Evolutionary conservation across 2,888 invertebrate species (phyloP), one percentile per base, ranked within the genome.

Genomic region (Hirtodrosophila alboralis): DNA sequence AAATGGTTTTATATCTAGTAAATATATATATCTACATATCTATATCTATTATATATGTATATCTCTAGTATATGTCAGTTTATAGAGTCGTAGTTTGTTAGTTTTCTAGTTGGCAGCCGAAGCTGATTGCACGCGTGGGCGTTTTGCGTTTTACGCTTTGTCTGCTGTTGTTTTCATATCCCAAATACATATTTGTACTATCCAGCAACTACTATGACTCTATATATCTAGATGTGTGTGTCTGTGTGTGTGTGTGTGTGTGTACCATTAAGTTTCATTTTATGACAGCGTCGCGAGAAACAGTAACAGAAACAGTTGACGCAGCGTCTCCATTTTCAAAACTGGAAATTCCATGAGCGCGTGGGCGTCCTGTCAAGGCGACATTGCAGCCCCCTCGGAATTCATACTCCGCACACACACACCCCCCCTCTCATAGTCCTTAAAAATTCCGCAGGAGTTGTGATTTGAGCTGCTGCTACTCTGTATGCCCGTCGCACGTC

Each of bases 181-280:
- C 67, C 69, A 78, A 83, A 78, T 77, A 69, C 52, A 72, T 70
- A 84, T 84, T 81, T 84, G 81, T 80, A 84, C 61, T 73, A 74
- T 59, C 71, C 53, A 79, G 58, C 63, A 68, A 63, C 72, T 84
- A 80, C 83, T 63, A 73, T 40, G 52, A 45, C 44, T 54, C 62
- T 44, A 63, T 58, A 53, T 60, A 48, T 26, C 60, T 41, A 26
- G 37, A 0, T 34, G 7, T 51, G 4, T 41, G n/a, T 53, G 33
- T 60, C 3, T 28, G 12, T 45, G 10, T 44, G 12, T 56, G 23
- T 49, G 18, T 44, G 16, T 48, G 45, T 71, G 57, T 48, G 57
- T 54, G 49, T 21, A 69, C 79, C 84, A 80, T 85, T 80, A 83
- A 75, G 79, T 85, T 85, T 79, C 84, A 83, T 85, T 80, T 80